Evolutionary conservation across 2,888 invertebrate genomes (phyloP).

Genomic region (Conomelus anceps): DNA sequence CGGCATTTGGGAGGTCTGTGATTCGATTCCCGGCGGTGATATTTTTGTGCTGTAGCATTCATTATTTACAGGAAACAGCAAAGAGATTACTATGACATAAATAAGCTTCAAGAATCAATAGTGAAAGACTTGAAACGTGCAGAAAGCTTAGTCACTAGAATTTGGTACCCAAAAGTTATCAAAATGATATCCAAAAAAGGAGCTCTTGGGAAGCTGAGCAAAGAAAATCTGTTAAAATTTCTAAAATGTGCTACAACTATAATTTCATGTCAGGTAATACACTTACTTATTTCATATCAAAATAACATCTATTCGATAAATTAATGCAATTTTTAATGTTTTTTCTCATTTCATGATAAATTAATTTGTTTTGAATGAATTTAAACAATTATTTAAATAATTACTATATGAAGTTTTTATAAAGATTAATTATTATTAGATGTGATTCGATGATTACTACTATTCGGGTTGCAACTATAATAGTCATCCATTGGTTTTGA

Average conservation of each 20-base stretch:
- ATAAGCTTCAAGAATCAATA: slow-evolving; percentile 29
- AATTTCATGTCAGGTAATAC: not conserved
- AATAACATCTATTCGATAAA: not conserved
- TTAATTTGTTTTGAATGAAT: no score
- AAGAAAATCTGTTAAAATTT: not conserved
- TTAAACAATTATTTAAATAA: no score
- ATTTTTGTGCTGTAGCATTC: no score
- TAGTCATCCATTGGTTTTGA: no score
- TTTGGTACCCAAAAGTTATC: not conserved
- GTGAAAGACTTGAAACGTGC: slow-evolving; percentile 5
- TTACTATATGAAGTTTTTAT: no score
- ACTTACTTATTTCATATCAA: not conserved
- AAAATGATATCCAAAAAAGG: slow-evolving; percentile 3
- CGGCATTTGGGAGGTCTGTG: no score
- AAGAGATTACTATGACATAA: slow-evolving; percentile 43
- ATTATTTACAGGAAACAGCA: slow-evolving; percentile 43
- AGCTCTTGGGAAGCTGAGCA: not conserved
- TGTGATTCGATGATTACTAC: no score
- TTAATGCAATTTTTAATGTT: not conserved
- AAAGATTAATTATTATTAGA: no score
- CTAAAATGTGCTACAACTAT: slow-evolving; percentile 6
- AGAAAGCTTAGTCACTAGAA: slow-evolving; percentile 11
- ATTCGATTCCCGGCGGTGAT: no score
- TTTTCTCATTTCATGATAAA: not conserved
- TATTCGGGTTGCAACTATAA: no score